Evolutionary conservation across 2,113 vertebrate species (phyloP).

Genomic region (Macrotus californicus): DNA sequence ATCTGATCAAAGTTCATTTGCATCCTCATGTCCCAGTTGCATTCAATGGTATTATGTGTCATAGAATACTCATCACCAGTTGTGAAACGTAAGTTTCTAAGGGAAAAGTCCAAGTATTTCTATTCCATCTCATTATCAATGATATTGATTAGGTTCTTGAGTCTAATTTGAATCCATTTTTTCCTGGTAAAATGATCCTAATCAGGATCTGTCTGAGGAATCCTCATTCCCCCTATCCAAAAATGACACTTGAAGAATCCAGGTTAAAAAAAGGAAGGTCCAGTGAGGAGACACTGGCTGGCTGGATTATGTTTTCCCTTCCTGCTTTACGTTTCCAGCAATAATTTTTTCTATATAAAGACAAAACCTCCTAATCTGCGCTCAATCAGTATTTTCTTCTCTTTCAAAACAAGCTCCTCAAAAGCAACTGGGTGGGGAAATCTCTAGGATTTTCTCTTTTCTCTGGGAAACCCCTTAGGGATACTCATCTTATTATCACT

Average conservation of each 20-base stretch:
- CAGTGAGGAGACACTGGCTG: background rate
- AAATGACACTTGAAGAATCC: background rate
- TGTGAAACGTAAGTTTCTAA: background rate
- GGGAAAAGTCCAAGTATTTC: background rate
- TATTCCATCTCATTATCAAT: background rate
- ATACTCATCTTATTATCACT: background rate
- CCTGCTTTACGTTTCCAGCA: background rate
- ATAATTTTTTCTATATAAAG: background rate
- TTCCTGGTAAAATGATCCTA: background rate
- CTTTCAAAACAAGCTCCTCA: background rate
- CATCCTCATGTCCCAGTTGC: background rate
- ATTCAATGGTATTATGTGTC: background rate
- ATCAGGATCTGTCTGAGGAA: background rate
- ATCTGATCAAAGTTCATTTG: background rate
- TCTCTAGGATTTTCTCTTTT: background rate
- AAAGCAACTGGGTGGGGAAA: background rate
- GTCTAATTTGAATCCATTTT: background rate
- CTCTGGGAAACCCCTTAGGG: background rate
- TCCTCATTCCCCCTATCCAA: background rate
- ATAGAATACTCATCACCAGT: background rate
- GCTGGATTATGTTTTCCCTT: background rate
- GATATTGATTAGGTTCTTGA: background rate
- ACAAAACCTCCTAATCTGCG: background rate
- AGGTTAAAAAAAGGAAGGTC: background rate
- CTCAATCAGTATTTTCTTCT: conserved; percentile 22